Percentiles rank a stretch among this genome's conserved stretches.
These are phyloP conservation scores for Myodes glareolus DNA, from an alignment of 2,113 vertebrate genomes.

Conservation along the genomic window DNA sequence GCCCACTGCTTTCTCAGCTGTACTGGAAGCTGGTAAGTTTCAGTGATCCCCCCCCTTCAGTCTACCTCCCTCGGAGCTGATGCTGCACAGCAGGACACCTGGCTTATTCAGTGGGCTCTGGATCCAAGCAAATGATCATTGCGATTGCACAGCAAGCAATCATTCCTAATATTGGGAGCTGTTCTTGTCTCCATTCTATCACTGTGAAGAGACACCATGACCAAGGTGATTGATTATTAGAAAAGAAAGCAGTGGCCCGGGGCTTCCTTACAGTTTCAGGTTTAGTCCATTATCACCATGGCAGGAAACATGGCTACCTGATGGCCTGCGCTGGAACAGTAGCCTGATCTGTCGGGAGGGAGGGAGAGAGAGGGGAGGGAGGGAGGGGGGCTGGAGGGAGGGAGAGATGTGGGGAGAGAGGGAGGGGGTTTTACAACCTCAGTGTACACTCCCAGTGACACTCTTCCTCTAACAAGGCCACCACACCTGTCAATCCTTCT, in stretches of 20 bases:
- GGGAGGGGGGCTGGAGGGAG: no score
- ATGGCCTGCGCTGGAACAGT: no score
- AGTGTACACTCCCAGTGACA: neutral
- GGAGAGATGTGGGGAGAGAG: no score
- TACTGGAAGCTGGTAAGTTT: neutral
- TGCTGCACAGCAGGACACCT: neutral
- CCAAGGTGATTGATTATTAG: neutral
- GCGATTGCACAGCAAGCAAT: neutral
- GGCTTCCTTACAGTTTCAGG: neutral
- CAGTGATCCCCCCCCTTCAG: neutral
- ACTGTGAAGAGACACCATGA: neutral
- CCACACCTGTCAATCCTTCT: neutral
- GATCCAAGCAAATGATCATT: neutral
- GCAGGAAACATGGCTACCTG: no score
- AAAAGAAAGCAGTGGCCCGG: neutral
- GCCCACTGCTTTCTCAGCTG: neutral
- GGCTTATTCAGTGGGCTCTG: neutral
- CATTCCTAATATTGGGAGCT: neutral
- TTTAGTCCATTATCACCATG: neutral
- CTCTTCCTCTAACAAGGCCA: neutral
- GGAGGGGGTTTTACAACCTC: neutral
- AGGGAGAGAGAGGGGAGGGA: no score
- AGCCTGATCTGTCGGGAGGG: neutral
- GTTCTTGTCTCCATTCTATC: neutral
- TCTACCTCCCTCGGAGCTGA: neutral